Evolutionary conservation across 2,113 vertebrate genomes (phyloP).

Genomic region (Chrysochloris asiatica): DNA sequence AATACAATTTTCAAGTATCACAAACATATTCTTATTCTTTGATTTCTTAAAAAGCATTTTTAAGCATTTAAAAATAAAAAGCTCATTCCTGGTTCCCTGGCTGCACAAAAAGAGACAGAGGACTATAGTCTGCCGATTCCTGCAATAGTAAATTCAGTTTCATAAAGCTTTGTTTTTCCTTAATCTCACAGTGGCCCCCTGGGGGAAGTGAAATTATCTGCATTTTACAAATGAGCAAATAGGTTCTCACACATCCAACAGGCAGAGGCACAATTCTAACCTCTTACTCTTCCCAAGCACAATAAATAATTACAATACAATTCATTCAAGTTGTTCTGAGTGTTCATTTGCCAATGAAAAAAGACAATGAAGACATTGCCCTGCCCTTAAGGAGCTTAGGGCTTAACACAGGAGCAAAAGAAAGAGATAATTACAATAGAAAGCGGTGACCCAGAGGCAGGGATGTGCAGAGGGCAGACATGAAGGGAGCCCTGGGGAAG

Average conservation of each 20-base stretch:
- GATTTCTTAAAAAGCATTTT: neutral
- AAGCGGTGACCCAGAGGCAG: fast-evolving
- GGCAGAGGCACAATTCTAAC: neutral
- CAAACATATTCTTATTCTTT: neutral
- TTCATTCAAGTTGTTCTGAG: conserved; percentile 2
- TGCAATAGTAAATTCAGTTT: neutral
- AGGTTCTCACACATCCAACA: neutral
- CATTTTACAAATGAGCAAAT: conserved; percentile 48
- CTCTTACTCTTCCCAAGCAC: neutral
- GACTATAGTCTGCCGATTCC: neutral
- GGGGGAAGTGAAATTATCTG: neutral
- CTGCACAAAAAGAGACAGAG: neutral
- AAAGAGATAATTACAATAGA: neutral
- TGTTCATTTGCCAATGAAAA: neutral
- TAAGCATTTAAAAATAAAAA: neutral
- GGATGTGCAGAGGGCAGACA: neutral
- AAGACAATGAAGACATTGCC: neutral
- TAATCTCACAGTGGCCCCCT: neutral
- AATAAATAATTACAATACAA: neutral
- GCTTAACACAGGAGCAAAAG: neutral
- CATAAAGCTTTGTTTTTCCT: neutral
- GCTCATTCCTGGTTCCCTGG: neutral
- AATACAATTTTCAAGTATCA: neutral
- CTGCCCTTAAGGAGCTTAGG: neutral
- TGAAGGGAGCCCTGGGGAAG: neutral